phyloP scores from a whole-genome alignment of 2,113 vertebrate genomes.

The Noctilio leporinus region DNA sequence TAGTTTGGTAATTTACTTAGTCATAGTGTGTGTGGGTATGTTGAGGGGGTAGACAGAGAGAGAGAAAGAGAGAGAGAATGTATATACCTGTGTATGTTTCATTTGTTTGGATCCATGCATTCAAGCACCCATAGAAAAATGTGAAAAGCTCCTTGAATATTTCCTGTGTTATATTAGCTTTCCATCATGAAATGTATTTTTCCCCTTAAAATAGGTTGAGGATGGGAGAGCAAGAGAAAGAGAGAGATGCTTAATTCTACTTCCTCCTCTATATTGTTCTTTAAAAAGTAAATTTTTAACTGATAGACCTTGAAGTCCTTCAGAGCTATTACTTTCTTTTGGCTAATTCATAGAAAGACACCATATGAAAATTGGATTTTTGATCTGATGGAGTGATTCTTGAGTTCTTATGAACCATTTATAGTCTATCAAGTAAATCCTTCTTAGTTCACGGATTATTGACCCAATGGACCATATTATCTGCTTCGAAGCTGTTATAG shows the following conservation, averaged over 20 bases:
- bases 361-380: conserved; percentile 63
- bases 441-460: conserved; percentile 65
- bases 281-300: conserved; percentile 52
- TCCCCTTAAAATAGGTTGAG: background rate
- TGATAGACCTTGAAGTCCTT: conserved; percentile 62
- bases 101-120: background rate
- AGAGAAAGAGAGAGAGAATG: too few relatives aligned
- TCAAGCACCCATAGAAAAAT: background rate
- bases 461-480: conserved; percentile 50
- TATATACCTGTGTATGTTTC: background rate
- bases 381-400: conserved; percentile 65
- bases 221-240: background rate
- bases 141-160: background rate
- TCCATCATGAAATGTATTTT: conserved; percentile 1
- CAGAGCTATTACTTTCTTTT: conserved; percentile 61
- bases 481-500: conserved; percentile 61
- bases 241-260: conserved; percentile 1
- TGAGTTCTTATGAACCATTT: conserved; percentile 64
- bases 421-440: conserved; percentile 63
- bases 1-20: background rate
- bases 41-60: background rate
- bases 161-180: background rate
- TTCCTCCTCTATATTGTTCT: conserved; percentile 34
- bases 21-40: background rate
- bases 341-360: conserved; percentile 64